Conservation (phyloP, 2,113 vertebrate genomes). For the Ivindomyrus marchei region DNA sequence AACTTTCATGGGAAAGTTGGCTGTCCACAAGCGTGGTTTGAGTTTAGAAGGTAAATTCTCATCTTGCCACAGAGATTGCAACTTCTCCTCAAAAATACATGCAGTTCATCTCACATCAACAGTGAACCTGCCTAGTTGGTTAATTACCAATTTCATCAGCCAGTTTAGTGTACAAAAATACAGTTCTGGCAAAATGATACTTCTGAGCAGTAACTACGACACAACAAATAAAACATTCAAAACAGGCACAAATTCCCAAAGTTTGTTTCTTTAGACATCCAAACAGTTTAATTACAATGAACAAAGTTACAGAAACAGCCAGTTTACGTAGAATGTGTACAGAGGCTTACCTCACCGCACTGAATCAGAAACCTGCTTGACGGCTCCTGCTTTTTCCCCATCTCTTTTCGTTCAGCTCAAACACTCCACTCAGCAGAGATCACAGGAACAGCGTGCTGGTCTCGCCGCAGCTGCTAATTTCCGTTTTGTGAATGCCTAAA, state of each 20-base stretch:
- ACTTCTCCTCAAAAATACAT: neutral
- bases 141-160: neutral
- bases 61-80: neutral
- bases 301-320: neutral
- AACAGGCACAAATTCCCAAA: conserved; percentile 39
- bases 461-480: neutral
- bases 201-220: neutral
- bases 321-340: neutral
- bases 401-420: neutral
- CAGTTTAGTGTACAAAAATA: neutral
- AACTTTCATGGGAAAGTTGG: neutral
- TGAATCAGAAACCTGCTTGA: conserved; percentile 5
- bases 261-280: conserved; percentile 15
- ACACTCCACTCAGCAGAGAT: neutral
- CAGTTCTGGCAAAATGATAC: neutral
- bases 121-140: neutral
- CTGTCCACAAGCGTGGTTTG: neutral
- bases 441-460: neutral
- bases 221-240: neutral
- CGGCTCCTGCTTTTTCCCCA: neutral
- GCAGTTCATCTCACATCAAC: neutral
- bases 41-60: neutral
- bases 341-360: conserved; percentile 3
- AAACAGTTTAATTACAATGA: neutral
- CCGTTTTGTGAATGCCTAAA: neutral